phyloP scores from a whole-genome alignment of 1,140 invertebrate genomes.

The Neuroterus valhalla region DNA sequence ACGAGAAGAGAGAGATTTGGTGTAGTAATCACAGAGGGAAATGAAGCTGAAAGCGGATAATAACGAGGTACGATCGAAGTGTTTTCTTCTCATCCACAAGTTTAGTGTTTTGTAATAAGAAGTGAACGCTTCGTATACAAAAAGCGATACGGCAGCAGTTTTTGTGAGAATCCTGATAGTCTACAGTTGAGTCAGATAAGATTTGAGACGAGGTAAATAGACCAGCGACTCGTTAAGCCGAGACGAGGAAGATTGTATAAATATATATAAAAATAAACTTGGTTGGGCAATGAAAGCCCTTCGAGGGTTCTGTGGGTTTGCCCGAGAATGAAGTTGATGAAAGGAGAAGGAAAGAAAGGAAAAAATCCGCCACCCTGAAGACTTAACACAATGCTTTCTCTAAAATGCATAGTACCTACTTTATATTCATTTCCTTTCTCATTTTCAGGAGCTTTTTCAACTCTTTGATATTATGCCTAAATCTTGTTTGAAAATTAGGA shows the following conservation, averaged over 20 bases:
- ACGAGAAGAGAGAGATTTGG: not conserved
- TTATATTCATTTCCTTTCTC: slow-evolving; percentile 29
- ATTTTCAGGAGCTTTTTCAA: slow-evolving; percentile 18
- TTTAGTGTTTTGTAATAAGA: not conserved
- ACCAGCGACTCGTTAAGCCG: too few species aligned
- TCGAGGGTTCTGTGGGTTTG: not conserved
- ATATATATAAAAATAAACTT: not conserved
- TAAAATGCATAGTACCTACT: slow-evolving; percentile 12
- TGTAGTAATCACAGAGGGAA: not conserved
- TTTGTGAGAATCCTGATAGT: not conserved
- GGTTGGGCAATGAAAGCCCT: not conserved
- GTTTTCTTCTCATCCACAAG: slow-evolving; percentile 7
- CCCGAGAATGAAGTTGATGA: not conserved
- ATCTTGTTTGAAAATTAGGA: slow-evolving; percentile 7
- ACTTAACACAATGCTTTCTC: slow-evolving; percentile 12
- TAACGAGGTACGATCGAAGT: slow-evolving; percentile 6
- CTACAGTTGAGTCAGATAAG: too few species aligned
- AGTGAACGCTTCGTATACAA: not conserved
- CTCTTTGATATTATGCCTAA: slow-evolving; percentile 20
- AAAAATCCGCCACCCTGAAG: not conserved
- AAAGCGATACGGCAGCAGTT: not conserved
- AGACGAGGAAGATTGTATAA: not conserved
- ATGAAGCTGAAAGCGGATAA: not conserved
- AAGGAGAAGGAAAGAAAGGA: not conserved
- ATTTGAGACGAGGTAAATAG: too few species aligned